phyloP scores from a whole-genome alignment of 2,113 vertebrate genomes.

The Cebidichthys violaceus region DNA sequence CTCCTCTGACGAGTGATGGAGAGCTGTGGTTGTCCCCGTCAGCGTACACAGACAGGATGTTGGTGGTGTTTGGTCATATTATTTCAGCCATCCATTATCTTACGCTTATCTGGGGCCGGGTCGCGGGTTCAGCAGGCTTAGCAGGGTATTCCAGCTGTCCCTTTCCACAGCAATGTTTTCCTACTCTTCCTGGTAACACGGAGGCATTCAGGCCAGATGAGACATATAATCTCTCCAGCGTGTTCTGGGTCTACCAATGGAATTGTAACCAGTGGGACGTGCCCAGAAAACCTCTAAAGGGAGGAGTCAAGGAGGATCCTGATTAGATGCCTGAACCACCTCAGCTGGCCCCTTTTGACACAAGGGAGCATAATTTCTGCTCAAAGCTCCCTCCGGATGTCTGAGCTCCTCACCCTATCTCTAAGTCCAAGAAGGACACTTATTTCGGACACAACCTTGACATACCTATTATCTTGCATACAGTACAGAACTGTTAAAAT shows the following conservation, averaged over 20 bases:
- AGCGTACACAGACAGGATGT: neutral
- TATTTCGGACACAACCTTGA: no score
- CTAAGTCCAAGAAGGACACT: no score
- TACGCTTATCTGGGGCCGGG: neutral
- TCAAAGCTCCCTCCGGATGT: no score
- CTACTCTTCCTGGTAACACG: neutral
- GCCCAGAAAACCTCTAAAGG: no score
- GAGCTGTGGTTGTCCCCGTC: neutral
- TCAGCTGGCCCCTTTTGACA: no score
- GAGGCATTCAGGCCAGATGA: neutral
- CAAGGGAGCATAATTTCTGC: no score
- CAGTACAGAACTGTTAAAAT: no score
- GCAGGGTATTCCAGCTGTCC: neutral
- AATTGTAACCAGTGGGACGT: neutral
- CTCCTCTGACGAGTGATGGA: conserved; percentile 26
- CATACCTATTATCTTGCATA: no score
- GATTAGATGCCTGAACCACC: no score
- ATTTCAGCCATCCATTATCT: conserved; percentile 1
- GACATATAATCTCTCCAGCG: neutral
- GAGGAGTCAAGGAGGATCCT: no score
- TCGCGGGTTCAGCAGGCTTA: neutral
- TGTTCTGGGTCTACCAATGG: neutral
- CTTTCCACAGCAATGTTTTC: neutral
- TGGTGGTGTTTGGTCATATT: neutral
- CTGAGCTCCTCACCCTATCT: no score